These are phyloP conservation scores for Semaprochilodus insignis DNA, from an alignment of 2,797 vertebrate genomes.

Conservation along the genomic window DNA sequence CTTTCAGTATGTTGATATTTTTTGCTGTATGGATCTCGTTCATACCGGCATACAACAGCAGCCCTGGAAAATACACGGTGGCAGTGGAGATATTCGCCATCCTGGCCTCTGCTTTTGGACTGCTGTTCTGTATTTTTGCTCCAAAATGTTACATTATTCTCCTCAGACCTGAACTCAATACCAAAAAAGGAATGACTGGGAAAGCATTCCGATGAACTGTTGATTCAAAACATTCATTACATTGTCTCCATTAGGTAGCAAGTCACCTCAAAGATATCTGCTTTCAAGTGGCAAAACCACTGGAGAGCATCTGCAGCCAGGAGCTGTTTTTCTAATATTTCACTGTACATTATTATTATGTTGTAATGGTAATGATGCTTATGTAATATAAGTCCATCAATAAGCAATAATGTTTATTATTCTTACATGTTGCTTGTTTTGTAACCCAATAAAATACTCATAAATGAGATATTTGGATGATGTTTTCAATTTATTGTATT, in stretches of 20 bases:
- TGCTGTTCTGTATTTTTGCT: constrained; percentile 77
- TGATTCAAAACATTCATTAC: background rate
- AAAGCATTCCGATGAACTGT: constrained; percentile 50
- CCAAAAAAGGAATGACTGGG: constrained; percentile 73
- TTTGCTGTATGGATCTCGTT: constrained; percentile 81
- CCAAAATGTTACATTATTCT: constrained; percentile 82
- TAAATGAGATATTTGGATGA: background rate
- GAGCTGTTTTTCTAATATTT: background rate
- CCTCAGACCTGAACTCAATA: constrained; percentile 74
- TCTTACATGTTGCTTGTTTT: background rate
- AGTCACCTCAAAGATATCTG: background rate
- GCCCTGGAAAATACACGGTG: constrained; percentile 79
- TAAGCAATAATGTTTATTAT: constrained; percentile 22
- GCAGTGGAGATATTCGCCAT: constrained; percentile 82
- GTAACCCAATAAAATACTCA: background rate
- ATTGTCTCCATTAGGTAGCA: background rate
- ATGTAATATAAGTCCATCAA: background rate
- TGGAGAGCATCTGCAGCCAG: background rate
- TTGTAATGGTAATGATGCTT: background rate
- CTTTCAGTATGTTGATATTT: constrained; percentile 83
- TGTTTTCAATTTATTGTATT: background rate
- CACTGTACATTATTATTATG: background rate
- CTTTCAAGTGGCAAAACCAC: background rate
- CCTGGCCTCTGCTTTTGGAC: constrained; percentile 78
- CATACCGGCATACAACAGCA: constrained; percentile 78